A percentile compares a stretch with the other conserved stretches of the same genome.
Evolutionary conservation across 2,797 vertebrate genomes (phyloP).

Genomic region (Oryzias dopingdopingensis): DNA sequence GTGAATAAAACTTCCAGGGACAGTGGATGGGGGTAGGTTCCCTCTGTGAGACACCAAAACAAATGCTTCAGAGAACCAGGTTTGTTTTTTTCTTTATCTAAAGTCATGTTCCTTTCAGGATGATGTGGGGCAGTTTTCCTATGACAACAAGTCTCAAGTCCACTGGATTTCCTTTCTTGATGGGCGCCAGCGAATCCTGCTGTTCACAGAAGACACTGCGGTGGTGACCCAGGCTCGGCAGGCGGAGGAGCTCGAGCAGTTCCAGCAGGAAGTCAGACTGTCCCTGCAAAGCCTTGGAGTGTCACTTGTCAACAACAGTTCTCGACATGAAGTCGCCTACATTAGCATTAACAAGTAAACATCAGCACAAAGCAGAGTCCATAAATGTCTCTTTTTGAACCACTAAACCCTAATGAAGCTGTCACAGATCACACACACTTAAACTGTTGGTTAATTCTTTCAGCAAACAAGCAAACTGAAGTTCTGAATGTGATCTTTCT

Average conservation of each 20-base stretch:
- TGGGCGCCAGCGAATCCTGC: constrained; percentile 89
- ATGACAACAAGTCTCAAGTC: constrained; percentile 82
- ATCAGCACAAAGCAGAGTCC: rapidly evolving
- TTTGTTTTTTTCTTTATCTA: neutral
- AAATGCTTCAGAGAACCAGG: too few species aligned
- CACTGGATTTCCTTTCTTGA: constrained; percentile 97
- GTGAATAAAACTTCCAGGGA: too few species aligned
- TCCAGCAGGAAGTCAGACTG: constrained; percentile 86
- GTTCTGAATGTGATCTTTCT: too few species aligned
- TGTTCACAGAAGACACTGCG: constrained; percentile 92
- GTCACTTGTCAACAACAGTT: constrained; percentile 89
- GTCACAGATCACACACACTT: too few species aligned
- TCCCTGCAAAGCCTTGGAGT: constrained; percentile 92
- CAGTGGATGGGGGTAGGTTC: too few species aligned
- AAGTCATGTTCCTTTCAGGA: constrained; percentile 72
- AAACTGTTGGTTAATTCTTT: too few species aligned
- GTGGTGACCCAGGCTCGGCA: constrained; percentile 91
- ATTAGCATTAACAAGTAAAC: constrained; percentile 89
- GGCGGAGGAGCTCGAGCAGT: constrained; percentile 93
- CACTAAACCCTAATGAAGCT: too few species aligned
- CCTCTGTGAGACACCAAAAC: too few species aligned
- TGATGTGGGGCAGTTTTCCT: constrained; percentile 87
- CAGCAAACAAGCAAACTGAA: too few species aligned
- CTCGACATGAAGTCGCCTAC: constrained; percentile 90
- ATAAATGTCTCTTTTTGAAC: too few species aligned